These are phyloP conservation scores for Bugulina stolonifera DNA, from an alignment of 2,888 invertebrate species.

Conservation along the genomic window DNA sequence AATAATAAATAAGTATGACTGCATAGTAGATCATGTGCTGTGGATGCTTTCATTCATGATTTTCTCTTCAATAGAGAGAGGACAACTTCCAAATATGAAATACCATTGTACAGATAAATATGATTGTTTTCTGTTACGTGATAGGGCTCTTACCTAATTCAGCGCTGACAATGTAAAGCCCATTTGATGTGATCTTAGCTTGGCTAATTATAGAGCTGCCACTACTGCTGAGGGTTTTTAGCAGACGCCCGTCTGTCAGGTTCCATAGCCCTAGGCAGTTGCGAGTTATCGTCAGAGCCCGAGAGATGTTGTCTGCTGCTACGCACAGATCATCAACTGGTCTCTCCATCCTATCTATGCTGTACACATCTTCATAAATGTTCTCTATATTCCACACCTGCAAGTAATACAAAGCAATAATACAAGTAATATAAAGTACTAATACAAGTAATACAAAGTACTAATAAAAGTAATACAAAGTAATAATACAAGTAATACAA, in stretches of 20 bases:
- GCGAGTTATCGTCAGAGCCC: slow-evolving; percentile 77
- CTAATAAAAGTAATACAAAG: too few relatives aligned
- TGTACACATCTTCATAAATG: slow-evolving; percentile 93
- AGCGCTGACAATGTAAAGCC: slow-evolving; percentile 76
- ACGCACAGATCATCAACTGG: slow-evolving; percentile 78
- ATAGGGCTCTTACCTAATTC: slow-evolving; percentile 68
- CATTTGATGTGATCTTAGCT: slow-evolving; percentile 78
- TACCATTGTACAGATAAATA: too few relatives aligned
- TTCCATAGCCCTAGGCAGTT: slow-evolving; percentile 95
- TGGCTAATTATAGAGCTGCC: slow-evolving; percentile 92
- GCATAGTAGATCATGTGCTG: too few relatives aligned
- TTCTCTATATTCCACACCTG: slow-evolving; percentile 89
- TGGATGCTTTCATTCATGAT: too few relatives aligned
- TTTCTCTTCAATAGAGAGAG: too few relatives aligned
- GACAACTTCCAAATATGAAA: too few relatives aligned
- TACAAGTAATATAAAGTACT: too few relatives aligned
- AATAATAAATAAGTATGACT: too few relatives aligned
- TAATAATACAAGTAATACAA: too few relatives aligned
- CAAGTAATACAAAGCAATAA: background rate
- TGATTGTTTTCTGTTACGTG: too few relatives aligned
- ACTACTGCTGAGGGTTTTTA: slow-evolving; percentile 80
- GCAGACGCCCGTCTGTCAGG: slow-evolving; percentile 73
- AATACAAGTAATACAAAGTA: too few relatives aligned
- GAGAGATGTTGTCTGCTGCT: slow-evolving; percentile 61
- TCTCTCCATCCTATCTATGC: slow-evolving; percentile 62